Percentiles rank a stretch among this genome's conserved stretches.
phyloP scores from a whole-genome alignment of 2,797 vertebrate species.

The Poeciliopsis paucimaculata region DNA sequence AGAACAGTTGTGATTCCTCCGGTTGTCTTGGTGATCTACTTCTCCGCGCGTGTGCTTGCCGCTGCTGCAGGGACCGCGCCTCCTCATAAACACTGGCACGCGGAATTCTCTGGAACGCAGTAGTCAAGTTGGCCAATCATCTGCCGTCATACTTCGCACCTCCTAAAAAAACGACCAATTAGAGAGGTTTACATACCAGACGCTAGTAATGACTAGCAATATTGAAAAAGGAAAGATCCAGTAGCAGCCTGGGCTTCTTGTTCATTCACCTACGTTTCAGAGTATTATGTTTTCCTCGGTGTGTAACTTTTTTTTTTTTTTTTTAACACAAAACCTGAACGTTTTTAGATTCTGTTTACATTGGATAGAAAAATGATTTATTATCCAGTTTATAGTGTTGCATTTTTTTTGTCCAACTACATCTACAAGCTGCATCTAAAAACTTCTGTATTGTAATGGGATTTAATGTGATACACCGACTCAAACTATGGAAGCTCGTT shows the following conservation, averaged over 20 bases:
- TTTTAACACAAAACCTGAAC: background rate
- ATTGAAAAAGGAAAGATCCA: background rate
- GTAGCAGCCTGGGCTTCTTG: background rate
- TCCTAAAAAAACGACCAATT: slow-evolving; percentile 33
- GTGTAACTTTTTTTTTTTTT: background rate
- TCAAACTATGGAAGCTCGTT: background rate
- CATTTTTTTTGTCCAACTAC: background rate
- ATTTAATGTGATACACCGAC: background rate
- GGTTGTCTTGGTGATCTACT: background rate
- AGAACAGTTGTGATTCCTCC: background rate
- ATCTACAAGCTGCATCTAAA: background rate
- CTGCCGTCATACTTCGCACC: background rate
- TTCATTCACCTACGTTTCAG: background rate
- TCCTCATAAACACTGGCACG: background rate
- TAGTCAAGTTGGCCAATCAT: slow-evolving; percentile 60
- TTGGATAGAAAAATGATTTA: background rate
- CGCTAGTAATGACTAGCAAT: slow-evolving; percentile 18
- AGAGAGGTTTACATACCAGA: slow-evolving; percentile 23
- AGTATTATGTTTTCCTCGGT: background rate
- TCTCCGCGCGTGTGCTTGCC: background rate
- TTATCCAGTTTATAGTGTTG: background rate
- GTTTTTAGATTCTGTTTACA: background rate
- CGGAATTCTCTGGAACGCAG: slow-evolving; percentile 69
- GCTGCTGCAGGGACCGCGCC: slow-evolving; percentile 17
- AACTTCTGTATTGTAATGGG: too few species aligned